Evolutionary conservation across 2,888 invertebrate species (phyloP).

Genomic region (Iphiclides podalirius): DNA sequence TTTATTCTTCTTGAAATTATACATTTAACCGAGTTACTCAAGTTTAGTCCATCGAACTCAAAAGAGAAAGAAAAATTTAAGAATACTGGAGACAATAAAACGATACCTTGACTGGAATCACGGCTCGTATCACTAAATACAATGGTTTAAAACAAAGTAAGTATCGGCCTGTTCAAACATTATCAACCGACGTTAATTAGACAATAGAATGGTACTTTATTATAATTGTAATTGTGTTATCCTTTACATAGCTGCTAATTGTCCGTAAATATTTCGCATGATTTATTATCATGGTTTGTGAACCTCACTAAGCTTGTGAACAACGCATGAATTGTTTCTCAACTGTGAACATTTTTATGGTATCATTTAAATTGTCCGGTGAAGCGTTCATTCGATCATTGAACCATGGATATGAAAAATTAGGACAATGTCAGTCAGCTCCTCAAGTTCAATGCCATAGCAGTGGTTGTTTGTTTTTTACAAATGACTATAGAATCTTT

Average conservation of each 20-base stretch:
- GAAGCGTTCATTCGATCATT: slow-evolving; percentile 39
- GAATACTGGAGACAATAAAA: too few species aligned
- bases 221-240: not conserved
- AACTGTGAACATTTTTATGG: not conserved
- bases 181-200: too few species aligned
- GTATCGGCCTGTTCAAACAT: too few species aligned
- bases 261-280: not conserved
- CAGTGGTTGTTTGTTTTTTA: not conserved
- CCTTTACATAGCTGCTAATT: not conserved
- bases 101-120: too few species aligned
- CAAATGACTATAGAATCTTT: too few species aligned
- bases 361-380: slow-evolving; percentile 12
- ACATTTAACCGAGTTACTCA: too few species aligned
- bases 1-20: too few species aligned
- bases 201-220: too few species aligned
- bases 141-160: too few species aligned
- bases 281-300: slow-evolving; percentile 6
- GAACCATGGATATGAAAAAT: slow-evolving; percentile 53
- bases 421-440: slow-evolving; percentile 54
- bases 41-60: too few species aligned
- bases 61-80: too few species aligned
- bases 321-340: slow-evolving; percentile 11
- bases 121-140: too few species aligned
- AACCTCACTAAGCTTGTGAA: slow-evolving; percentile 6
- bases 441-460: slow-evolving; percentile 54